These are phyloP conservation scores for Acanthornis magna DNA, from an alignment of 2,797 vertebrate species.

Conservation along the genomic window DNA sequence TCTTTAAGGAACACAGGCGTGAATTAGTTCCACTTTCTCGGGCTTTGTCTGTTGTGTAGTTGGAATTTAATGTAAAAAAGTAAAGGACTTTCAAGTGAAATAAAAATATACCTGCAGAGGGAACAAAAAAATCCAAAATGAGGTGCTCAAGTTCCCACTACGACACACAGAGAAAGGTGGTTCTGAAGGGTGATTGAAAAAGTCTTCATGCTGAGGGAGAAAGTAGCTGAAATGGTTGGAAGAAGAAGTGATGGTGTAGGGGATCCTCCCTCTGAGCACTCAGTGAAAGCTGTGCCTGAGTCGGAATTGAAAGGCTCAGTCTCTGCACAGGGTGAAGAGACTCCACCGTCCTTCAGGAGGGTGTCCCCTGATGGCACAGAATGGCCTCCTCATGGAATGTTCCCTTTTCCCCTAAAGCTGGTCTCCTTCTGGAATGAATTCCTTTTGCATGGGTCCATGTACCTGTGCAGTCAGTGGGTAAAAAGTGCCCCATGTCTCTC, in stretches of 20 bases:
- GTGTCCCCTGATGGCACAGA: neutral
- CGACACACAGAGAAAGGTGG: neutral
- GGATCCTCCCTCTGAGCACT: neutral
- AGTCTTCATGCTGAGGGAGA: neutral
- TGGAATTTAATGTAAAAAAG: neutral
- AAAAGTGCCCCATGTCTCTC: neutral
- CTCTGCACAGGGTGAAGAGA: fast-evolving
- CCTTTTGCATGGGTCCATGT: neutral
- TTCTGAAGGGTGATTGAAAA: neutral
- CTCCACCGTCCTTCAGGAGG: neutral
- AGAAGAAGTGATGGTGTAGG: neutral
- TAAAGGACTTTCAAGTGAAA: neutral
- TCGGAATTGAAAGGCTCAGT: neutral
- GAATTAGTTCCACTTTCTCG: neutral
- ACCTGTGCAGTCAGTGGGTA: neutral
- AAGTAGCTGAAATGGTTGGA: neutral
- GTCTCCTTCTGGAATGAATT: neutral
- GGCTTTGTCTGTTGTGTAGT: neutral
- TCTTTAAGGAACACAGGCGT: neutral
- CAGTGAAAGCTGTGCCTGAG: neutral
- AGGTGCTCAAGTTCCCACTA: neutral
- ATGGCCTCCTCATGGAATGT: neutral
- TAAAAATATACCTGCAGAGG: neutral
- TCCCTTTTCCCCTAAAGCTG: neutral
- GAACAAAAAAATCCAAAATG: neutral